Conservation (phyloP, 2,113 vertebrate genomes). For the Hyperopisus bebe region DNA sequence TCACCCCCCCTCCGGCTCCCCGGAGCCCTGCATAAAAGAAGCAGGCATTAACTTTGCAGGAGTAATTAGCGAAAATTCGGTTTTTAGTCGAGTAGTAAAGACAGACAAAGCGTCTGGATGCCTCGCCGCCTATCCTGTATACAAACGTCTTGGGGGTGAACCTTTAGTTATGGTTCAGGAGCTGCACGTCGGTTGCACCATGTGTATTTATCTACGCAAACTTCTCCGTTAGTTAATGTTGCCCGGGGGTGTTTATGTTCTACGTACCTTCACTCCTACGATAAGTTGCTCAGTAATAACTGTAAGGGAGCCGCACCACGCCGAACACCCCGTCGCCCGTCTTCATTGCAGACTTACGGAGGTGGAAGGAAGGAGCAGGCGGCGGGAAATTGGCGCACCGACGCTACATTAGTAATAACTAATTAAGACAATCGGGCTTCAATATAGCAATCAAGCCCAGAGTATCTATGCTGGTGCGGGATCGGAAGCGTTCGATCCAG, state of each 20-base stretch:
- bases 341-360: neutral
- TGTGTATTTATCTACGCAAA: neutral
- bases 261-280: neutral
- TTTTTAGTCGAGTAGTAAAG: neutral
- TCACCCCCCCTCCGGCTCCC: neutral
- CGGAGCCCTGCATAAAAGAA: neutral
- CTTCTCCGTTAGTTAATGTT: neutral
- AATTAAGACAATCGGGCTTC: neutral
- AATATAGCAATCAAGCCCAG: neutral
- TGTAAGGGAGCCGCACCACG: neutral
- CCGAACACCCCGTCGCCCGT: neutral
- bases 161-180: neutral
- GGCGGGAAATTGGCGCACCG: neutral
- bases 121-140: neutral
- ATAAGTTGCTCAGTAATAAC: neutral
- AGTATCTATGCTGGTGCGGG: neutral
- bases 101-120: neutral
- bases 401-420: neutral
- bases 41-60: neutral
- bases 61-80: neutral
- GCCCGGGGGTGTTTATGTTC: neutral
- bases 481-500: neutral
- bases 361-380: neutral
- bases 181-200: neutral
- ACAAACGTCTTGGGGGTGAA: neutral